Evolutionary conservation across 2,888 invertebrate genomes (phyloP).

Genomic region (Eubasilissa splendida): DNA sequence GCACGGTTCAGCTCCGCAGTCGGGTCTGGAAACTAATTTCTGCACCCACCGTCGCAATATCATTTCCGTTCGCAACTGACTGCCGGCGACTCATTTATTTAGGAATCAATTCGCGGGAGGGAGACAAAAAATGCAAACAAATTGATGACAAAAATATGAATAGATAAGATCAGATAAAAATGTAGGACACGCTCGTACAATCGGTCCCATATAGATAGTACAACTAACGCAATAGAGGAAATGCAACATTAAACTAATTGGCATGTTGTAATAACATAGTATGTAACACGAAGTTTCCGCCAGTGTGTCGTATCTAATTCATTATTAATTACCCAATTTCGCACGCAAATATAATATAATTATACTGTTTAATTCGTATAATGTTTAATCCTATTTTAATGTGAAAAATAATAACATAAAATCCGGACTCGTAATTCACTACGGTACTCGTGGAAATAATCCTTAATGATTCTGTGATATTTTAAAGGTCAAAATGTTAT

Average conservation of each 20-base stretch:
- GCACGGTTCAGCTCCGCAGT: background rate
- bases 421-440: too few species aligned
- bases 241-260: conserved; percentile 15
- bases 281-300: conserved; percentile 18
- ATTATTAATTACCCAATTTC: conserved; percentile 7
- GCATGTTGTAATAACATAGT: conserved; percentile 11
- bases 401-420: too few species aligned
- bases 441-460: too few species aligned
- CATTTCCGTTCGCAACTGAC: conserved; percentile 2
- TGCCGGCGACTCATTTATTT: background rate
- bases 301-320: conserved; percentile 15
- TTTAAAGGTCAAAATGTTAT: too few species aligned
- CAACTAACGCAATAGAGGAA: conserved; percentile 16
- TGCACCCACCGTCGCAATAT: background rate
- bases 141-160: too few species aligned
- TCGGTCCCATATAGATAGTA: too few species aligned
- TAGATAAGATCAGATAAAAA: too few species aligned
- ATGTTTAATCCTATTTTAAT: too few species aligned
- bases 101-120: background rate
- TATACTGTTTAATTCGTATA: too few species aligned
- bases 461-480: too few species aligned
- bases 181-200: too few species aligned
- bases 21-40: background rate
- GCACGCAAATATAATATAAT: background rate
- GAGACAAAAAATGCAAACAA: background rate